Conservation (phyloP, 2,113 vertebrate species). For the Andinoacara biseriatus region DNA sequence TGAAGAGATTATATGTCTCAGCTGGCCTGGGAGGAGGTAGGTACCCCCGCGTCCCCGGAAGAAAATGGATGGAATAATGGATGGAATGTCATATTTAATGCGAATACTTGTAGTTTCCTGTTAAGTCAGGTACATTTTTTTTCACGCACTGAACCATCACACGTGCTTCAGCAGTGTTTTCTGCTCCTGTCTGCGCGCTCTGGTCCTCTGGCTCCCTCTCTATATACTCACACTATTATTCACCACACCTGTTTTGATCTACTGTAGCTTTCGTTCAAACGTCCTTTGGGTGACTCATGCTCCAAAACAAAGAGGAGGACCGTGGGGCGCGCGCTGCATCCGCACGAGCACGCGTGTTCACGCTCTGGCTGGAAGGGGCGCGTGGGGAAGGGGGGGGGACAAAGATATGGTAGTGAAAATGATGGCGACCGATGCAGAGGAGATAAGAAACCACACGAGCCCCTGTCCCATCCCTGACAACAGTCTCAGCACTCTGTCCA, state of each 20-base stretch:
- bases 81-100: too few species aligned
- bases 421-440: constrained; percentile 76
- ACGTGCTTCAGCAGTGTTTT: neutral
- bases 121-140: neutral
- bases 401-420: constrained; percentile 32
- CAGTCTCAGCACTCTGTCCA: constrained; percentile 62
- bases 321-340: constrained; percentile 36
- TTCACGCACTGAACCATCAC: neutral
- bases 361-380: neutral
- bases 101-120: too few species aligned
- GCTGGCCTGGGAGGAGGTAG: too few species aligned
- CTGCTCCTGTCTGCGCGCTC: neutral
- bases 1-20: too few species aligned
- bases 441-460: constrained; percentile 54
- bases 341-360: constrained; percentile 30
- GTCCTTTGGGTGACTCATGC: neutral
- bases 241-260: neutral
- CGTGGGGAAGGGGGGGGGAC: neutral
- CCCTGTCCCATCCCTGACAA: constrained; percentile 52
- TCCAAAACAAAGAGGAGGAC: neutral
- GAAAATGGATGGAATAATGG: too few species aligned
- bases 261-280: neutral
- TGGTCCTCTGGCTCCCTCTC: neutral
- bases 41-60: too few species aligned
- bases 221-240: neutral